Percentiles rank a stretch among this genome's conserved stretches.
These are phyloP conservation scores for Cyprinodon diabolis DNA, from an alignment of 2,797 vertebrate species.

Conservation along the genomic window DNA sequence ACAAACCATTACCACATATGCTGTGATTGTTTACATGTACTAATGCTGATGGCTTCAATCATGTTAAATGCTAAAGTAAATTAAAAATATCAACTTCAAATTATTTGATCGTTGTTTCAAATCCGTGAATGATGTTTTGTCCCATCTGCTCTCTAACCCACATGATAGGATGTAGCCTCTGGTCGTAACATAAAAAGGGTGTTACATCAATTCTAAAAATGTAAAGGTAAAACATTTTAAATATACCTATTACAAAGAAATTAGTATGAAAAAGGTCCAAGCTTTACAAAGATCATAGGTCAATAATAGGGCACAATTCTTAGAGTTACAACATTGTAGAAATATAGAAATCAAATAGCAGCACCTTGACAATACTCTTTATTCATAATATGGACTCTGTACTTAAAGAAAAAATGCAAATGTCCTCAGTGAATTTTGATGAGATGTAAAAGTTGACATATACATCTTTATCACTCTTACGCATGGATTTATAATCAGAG, in stretches of 20 bases:
- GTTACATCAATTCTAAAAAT: not conserved
- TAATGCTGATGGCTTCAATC: no score
- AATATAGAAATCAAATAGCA: not conserved
- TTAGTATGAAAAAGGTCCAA: not conserved
- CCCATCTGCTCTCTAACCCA: no score
- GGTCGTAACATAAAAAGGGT: no score
- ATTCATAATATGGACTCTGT: not conserved
- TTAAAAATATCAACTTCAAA: no score
- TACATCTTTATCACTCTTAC: not conserved
- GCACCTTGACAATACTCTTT: not conserved
- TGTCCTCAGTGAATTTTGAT: not conserved
- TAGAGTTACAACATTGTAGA: not conserved
- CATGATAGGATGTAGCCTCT: no score
- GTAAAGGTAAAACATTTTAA: not conserved
- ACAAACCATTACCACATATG: no score
- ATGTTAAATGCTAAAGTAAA: no score
- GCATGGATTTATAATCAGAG: not conserved
- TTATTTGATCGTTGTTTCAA: no score
- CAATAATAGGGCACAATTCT: not conserved
- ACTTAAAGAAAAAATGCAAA: not conserved
- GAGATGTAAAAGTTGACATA: not conserved
- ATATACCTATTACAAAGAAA: not conserved
- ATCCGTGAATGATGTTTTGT: no score
- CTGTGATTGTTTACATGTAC: no score
- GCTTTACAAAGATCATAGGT: not conserved